Evolutionary conservation across 2,113 vertebrate species (phyloP).

Genomic region (Mesoclemmys tuberculata): DNA sequence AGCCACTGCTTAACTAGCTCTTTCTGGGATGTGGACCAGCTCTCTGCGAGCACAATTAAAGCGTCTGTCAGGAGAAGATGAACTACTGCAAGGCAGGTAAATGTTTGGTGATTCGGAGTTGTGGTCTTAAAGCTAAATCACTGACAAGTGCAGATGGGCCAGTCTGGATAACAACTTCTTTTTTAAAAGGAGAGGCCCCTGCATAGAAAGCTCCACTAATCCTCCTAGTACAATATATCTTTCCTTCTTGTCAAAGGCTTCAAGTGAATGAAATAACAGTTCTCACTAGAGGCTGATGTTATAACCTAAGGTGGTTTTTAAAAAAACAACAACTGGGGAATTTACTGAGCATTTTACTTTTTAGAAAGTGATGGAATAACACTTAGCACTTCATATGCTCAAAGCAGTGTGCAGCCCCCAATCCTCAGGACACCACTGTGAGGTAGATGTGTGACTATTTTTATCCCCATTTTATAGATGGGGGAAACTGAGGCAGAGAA

Average conservation of each 20-base stretch:
- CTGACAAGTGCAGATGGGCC: not conserved
- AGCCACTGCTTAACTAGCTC: constrained; percentile 26
- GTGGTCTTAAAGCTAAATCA: not conserved
- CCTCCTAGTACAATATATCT: not conserved
- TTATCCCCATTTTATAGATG: not conserved
- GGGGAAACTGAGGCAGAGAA: not conserved
- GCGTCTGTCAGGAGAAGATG: constrained; percentile 27
- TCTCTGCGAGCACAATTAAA: constrained; percentile 39
- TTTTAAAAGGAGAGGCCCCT: not conserved
- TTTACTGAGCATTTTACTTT: fast-evolving
- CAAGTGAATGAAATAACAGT: not conserved
- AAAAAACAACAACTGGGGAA: not conserved
- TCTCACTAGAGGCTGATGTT: not conserved
- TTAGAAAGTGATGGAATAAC: too few relatives aligned
- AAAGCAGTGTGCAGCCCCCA: not conserved
- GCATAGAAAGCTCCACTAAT: not conserved
- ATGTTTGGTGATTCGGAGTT: constrained; percentile 13
- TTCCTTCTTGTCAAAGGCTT: not conserved
- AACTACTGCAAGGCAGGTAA: constrained; percentile 9
- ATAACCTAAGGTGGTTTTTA: not conserved
- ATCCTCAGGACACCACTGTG: fast-evolving
- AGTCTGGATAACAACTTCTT: not conserved
- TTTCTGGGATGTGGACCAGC: constrained; percentile 37
- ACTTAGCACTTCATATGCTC: fast-evolving
- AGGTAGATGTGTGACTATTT: not conserved